phyloP scores from a whole-genome alignment of 2,888 invertebrate species.

The Vanessa cardui region DNA sequence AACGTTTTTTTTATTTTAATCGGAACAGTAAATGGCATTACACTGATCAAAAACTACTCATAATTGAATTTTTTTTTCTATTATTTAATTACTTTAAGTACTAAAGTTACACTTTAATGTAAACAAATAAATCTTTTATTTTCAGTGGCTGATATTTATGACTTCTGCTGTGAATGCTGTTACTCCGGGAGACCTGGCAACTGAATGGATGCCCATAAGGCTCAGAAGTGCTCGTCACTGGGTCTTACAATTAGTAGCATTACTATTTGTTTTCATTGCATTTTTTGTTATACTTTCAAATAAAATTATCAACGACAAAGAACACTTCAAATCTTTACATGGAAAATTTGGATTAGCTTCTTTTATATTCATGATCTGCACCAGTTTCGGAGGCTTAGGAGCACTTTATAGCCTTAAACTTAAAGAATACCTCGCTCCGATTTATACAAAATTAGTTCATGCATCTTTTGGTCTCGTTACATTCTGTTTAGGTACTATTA shows the following conservation, averaged over 20 bases:
- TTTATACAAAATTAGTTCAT: slow-evolving; percentile 75
- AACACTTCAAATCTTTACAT: slow-evolving; percentile 70
- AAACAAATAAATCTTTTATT: slow-evolving; percentile 37
- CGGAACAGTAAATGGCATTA: no score
- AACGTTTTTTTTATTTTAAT: no score
- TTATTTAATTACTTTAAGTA: no score
- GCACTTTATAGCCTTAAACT: slow-evolving; percentile 74
- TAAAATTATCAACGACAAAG: slow-evolving; percentile 62
- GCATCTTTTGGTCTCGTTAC: slow-evolving; percentile 69
- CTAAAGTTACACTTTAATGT: background rate
- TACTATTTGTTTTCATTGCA: slow-evolving; percentile 59
- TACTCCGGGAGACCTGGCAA: slow-evolving; percentile 75
- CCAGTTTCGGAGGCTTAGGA: slow-evolving; percentile 72
- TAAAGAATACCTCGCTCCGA: slow-evolving; percentile 72
- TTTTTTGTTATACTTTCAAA: slow-evolving; percentile 72
- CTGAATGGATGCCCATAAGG: slow-evolving; percentile 80
- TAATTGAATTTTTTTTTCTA: no score
- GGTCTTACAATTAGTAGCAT: slow-evolving; percentile 68
- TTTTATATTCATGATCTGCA: slow-evolving; percentile 65
- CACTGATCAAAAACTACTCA: no score
- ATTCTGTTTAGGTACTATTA: slow-evolving; percentile 66
- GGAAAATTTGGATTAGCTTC: slow-evolving; percentile 74
- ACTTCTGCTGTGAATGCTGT: slow-evolving; percentile 75
- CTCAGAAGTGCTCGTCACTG: slow-evolving; percentile 77
- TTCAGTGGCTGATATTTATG: slow-evolving; percentile 78